Percentiles rank a stretch among this genome's conserved stretches.
Evolutionary conservation across 2,888 invertebrate genomes (phyloP).

Genomic region (Magallana nippona): DNA sequence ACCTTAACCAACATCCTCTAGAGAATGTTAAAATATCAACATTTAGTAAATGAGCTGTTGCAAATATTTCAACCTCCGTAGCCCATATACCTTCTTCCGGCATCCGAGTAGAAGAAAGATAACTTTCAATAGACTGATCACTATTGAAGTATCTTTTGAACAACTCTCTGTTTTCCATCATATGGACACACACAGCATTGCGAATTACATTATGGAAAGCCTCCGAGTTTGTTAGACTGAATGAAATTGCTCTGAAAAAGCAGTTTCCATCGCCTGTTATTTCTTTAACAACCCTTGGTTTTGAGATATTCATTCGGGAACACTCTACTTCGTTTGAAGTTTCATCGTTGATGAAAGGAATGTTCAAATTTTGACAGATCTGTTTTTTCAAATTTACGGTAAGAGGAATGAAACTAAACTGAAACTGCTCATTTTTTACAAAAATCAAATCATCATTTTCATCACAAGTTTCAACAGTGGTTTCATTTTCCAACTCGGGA

Average conservation of each 20-base stretch:
- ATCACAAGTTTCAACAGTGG: not conserved
- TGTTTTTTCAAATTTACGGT: no score
- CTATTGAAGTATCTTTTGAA: conserved; percentile 2
- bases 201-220: conserved; percentile 22
- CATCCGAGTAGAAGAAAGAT: conserved; percentile 23
- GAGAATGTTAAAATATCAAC: conserved; percentile 32
- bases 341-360: not conserved
- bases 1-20: conserved; percentile 35
- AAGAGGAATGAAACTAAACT: no score
- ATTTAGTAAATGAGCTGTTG: conserved; percentile 36
- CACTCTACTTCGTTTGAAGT: not conserved
- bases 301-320: not conserved
- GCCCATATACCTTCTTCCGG: conserved; percentile 37
- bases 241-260: conserved; percentile 41
- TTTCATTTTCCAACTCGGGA: not conserved
- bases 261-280: conserved; percentile 41
- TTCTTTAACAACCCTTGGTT: not conserved
- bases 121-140: conserved; percentile 6
- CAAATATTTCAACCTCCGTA: conserved; percentile 42
- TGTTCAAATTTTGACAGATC: no score
- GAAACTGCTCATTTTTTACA: no score
- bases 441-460: no score
- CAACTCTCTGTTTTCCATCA: conserved; percentile 8
- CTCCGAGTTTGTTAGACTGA: conserved; percentile 11
- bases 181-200: conserved; percentile 16